Base-by-base conservation (phyloP, 2,113 vertebrate genomes). In the Myrmophylax atrothorax region DNA sequence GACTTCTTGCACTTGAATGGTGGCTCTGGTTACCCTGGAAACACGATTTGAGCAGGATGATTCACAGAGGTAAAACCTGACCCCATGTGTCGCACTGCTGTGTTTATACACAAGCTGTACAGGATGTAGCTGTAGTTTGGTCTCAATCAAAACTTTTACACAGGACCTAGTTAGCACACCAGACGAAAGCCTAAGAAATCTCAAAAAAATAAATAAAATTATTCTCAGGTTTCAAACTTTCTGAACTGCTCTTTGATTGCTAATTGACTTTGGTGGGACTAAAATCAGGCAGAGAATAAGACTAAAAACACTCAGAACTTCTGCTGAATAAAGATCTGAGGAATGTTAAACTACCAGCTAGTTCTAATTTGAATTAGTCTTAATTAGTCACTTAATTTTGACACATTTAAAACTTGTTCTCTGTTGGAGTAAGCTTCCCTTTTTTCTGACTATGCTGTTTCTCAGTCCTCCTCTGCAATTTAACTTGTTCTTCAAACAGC, bases 301-400 rank as follows among this genome's bases (percentile, higher is more conserved):
- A 15, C 58, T 35, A 17, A 25, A 37, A 91, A 49, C 4, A 40
- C 6, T 74, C 58, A 92, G 92, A 86, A 76, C 49, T 79, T 94
- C 79, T 96, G 82, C 91, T 95, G 90, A 96, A 79, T 93, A 81
- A 89, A 25, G 18, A n/a, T 69, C 84, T 87, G 17, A 92, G 23
- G 66, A 95, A 83, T 69, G 87, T 96, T 89, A 69, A 74, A 64
- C 37, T 63, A 75, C 56, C 94, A 97, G 67, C 89, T 55, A 80
- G 64, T 90, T 97, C 62, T 83, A 82, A 90, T 97, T 94, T 55
- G 58, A 72, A 87, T 69, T 91, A 95, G 78, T 96, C 77, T 14
- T 92, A 95, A 93, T 97, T 96, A 78, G 85, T 80, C 24, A 64
- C 70, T 53, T 87, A 76, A 56, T 96, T 95, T 94, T 97, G 87